These are phyloP conservation scores for Mamestra brassicae DNA, from an alignment of 2,888 invertebrate genomes.

Conservation along the genomic window DNA sequence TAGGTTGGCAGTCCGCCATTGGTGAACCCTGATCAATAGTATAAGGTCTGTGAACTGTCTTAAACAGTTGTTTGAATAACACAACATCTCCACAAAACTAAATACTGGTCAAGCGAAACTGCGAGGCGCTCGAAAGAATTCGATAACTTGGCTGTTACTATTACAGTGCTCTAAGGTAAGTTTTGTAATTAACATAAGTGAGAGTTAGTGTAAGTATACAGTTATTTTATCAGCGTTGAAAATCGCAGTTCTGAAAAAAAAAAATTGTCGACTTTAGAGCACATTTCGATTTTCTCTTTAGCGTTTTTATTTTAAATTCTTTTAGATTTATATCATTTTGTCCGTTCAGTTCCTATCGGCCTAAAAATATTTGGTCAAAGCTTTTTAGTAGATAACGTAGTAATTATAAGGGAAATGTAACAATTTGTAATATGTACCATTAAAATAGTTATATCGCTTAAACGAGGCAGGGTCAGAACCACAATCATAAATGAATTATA, in stretches of 20 bases:
- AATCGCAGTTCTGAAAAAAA: slow-evolving; percentile 64
- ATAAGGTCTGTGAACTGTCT: too few relatives aligned
- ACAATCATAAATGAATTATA: slow-evolving; percentile 84
- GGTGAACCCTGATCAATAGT: too few relatives aligned
- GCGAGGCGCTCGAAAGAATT: slow-evolving; percentile 70
- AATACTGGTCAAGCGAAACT: slow-evolving; percentile 33
- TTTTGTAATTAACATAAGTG: slow-evolving; percentile 86
- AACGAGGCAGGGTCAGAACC: slow-evolving; percentile 90
- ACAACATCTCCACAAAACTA: not conserved
- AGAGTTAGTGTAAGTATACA: slow-evolving; percentile 79
- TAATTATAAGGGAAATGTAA: slow-evolving; percentile 71
- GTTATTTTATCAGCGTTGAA: slow-evolving; percentile 71
- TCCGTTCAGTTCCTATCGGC: slow-evolving; percentile 89
- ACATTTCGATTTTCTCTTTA: slow-evolving; percentile 74
- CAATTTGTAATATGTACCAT: slow-evolving; percentile 83
- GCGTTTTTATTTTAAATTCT: slow-evolving; percentile 70
- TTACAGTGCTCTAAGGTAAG: slow-evolving; percentile 80
- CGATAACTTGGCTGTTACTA: slow-evolving; percentile 78
- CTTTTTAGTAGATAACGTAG: slow-evolving; percentile 80
- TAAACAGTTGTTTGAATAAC: too few relatives aligned
- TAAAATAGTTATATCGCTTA: slow-evolving; percentile 87
- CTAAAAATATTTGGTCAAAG: slow-evolving; percentile 85
- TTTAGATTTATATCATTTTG: slow-evolving; percentile 71
- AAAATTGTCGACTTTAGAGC: slow-evolving; percentile 72
- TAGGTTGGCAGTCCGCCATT: too few relatives aligned